Conservation (phyloP, 2,113 vertebrate species). For the Heterotis niloticus region DNA sequence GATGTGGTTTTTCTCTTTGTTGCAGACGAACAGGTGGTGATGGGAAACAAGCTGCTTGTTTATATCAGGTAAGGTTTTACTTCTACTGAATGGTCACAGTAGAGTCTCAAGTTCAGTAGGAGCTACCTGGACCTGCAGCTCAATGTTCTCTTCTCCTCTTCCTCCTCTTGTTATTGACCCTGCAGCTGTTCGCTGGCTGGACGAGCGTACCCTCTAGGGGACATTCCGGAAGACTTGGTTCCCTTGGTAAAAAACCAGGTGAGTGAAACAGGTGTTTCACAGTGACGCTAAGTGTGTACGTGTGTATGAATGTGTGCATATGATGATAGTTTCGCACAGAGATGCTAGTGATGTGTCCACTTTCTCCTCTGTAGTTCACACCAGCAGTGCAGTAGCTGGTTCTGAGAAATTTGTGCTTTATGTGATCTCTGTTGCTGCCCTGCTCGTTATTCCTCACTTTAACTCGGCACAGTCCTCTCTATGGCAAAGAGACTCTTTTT, state of each 20-base stretch:
- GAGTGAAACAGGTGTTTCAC: slow-evolving; percentile 32
- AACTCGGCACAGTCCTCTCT: no score
- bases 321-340: neutral
- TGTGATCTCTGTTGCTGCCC: neutral
- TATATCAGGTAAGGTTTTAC: slow-evolving; percentile 82
- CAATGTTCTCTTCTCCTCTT: neutral
- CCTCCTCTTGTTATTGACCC: slow-evolving; percentile 26
- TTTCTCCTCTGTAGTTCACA: neutral
- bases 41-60: slow-evolving; percentile 96
- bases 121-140: neutral
- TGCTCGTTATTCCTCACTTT: no score
- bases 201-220: slow-evolving; percentile 87
- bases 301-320: neutral
- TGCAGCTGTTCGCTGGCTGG: slow-evolving; percentile 85
- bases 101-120: no score
- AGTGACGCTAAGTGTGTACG: neutral
- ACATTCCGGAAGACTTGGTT: slow-evolving; percentile 92
- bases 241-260: slow-evolving; percentile 96
- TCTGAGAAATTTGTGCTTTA: neutral
- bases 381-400: neutral
- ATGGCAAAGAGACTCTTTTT: no score
- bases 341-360: neutral
- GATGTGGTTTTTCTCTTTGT: slow-evolving; percentile 34
- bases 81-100: neutral
- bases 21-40: slow-evolving; percentile 88